Evolutionary conservation across 2,888 invertebrate species (phyloP), one percentile per base, ranked within the genome.

Genomic region (Stratiomys singularior): DNA sequence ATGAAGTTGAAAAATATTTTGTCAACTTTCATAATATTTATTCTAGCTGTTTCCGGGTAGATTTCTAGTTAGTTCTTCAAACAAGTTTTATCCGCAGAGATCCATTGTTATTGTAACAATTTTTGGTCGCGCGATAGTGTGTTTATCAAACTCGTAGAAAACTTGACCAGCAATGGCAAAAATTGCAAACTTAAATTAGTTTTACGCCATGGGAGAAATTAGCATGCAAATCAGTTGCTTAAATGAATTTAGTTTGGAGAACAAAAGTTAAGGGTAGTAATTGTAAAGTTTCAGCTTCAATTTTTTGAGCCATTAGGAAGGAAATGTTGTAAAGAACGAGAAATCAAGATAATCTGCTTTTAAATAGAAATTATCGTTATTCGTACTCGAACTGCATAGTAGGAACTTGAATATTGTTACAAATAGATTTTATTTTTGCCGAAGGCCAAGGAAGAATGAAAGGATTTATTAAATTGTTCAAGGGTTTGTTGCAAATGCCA

Each of bases 161-260:
- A 37, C 37, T 37, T 58, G 58, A 58, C 30, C 66, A 66, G 27
- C 18, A 28, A 37, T 30, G 27, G 66, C 64, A 37, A 37, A 66
- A 66, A 66, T 66, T 37, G 60, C 21, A 30, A 66, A 66, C 66
- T 66, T 66, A 66, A 66, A 66, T 66, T 66, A 66, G 60, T 60
- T 60, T 60, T 60, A 18, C 66, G 37, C 18, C 2, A 37, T 30
- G 15, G 15, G 9, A n/a, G 30, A 66, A 66, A 66, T 66, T 66
- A 66, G 66, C 37, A 66, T 66, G 66, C 66, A 66, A 66, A 66
- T 66, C 66, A 66, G 18, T 66, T 37, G n/a, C 37, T n/a, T 66
- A 66, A 66, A 37, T 66, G 66, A 66, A 66, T 66, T 58, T 37
- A 37, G 3, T 37, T 37, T 37, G 9, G 5, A 37, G 37, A 37